phyloP scores from a whole-genome alignment of 2,888 invertebrate species.

The Pecten maximus region DNA sequence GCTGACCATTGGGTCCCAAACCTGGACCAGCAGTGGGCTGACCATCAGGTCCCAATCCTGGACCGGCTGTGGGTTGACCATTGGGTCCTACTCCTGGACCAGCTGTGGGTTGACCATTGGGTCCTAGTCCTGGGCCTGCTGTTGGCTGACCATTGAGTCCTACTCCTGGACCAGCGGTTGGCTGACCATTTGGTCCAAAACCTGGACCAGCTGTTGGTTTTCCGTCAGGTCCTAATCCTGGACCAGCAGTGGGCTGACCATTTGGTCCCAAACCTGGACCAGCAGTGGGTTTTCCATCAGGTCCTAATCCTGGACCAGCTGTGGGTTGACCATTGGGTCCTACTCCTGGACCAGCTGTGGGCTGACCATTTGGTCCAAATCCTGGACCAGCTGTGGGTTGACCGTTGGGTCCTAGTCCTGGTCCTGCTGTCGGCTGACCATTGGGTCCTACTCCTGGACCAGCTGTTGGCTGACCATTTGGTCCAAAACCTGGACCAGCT shows the following conservation, averaged over 20 bases:
- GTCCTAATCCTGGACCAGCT: conserved; percentile 15
- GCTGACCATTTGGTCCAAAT: neutral
- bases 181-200: conserved; percentile 44
- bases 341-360: neutral
- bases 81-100: neutral
- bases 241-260: conserved; percentile 53
- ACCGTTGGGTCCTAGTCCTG: conserved; percentile 6
- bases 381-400: neutral
- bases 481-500: conserved; percentile 3
- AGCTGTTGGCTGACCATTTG: conserved; percentile 83
- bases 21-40: conserved; percentile 22
- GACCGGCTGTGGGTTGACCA: conserved; percentile 36
- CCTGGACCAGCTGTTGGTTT: conserved; percentile 57
- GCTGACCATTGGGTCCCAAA: conserved; percentile 31
- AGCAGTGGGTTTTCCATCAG: conserved; percentile 79
- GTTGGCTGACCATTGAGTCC: conserved; percentile 52
- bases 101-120: conserved; percentile 30
- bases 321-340: conserved; percentile 15
- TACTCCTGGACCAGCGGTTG: conserved; percentile 57
- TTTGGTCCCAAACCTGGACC: conserved; percentile 50
- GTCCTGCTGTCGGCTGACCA: conserved; percentile 83
- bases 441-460: conserved; percentile 89
- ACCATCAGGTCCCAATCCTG: neutral
- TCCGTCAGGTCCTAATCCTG: conserved; percentile 43
- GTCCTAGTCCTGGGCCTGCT: conserved; percentile 59